Evolutionary conservation across 2,888 invertebrate genomes (phyloP), one percentile per base, ranked within the genome.

Genomic region (Drosophila pseudotalamancana): DNA sequence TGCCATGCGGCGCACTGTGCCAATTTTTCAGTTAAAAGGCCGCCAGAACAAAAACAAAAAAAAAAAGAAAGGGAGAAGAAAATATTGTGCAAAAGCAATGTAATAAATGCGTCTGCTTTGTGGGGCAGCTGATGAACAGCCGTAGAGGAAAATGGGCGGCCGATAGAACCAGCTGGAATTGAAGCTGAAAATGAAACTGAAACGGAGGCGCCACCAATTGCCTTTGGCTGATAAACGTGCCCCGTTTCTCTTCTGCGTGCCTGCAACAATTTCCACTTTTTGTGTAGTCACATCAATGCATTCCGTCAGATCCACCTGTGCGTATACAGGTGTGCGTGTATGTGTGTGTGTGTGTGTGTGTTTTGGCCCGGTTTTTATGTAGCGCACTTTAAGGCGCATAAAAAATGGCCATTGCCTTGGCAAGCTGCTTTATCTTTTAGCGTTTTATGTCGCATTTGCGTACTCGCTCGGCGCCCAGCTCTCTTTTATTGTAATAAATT

Each of bases 401-500:
- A 81, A 81, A 79, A 80, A 80, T 77, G 69, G 54, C 74, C 74
- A 79, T 73, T 62, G 68, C 68, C 51, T 60, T 54, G 46, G 59
- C 60, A 49, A 56, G 69, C 51, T 76, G 82, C 68, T 78, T 81
- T 81, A 82, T 81, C 85, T 85, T 81, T 81, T 76, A 84, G 80
- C 85, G 68, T 81, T 84, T 81, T 81, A 81, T 81, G 85, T 85
- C 82, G 73, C 79, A 86, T 86, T 83, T 86, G 78, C 81, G 84
- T 83, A 81, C 65, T 39, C 64, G 43, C 55, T 46, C 51, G 54
- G 57, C 71, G 61, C 67, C 64, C 74, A 76, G 83, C 69, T 73
- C 78, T 71, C 77, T 77, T 77, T 81, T 84, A 79, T 86, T 84
- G 83, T 86, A 86, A 86, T 84, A 84, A 86, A 86, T 84, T 86